A percentile compares a stretch with the other conserved stretches of the same genome.
Evolutionary conservation across 2,797 vertebrate genomes (phyloP).

Genomic region (Enteromius trimaculatus): DNA sequence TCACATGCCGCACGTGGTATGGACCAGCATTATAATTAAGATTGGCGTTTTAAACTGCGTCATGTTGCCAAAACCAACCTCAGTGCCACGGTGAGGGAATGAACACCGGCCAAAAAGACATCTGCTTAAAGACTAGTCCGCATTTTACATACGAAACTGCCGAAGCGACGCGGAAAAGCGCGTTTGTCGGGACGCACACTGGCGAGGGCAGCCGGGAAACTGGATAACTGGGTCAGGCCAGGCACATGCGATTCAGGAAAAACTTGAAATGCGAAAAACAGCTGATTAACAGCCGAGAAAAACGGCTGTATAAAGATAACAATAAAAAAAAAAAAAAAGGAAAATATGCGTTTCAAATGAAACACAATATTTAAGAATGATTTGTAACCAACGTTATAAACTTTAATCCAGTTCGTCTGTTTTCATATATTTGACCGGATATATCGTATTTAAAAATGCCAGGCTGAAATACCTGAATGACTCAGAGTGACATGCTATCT

Average conservation of each 20-base stretch:
- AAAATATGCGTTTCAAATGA: background rate
- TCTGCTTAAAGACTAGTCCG: background rate
- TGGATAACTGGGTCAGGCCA: slow-evolving; percentile 77
- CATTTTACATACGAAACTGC: slow-evolving; percentile 1
- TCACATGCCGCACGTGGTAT: slow-evolving; percentile 57
- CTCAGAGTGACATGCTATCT: slow-evolving; percentile 54
- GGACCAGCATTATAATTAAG: slow-evolving; percentile 63
- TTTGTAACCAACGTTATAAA: background rate
- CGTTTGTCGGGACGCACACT: slow-evolving; percentile 30
- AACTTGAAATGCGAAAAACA: background rate
- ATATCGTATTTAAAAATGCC: background rate
- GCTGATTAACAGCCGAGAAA: background rate
- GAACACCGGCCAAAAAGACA: background rate
- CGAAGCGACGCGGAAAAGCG: slow-evolving; percentile 1
- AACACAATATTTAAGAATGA: too few species aligned
- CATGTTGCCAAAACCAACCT: slow-evolving; percentile 59
- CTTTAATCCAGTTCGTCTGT: background rate
- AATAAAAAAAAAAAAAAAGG: background rate
- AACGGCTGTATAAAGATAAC: background rate
- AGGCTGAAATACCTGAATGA: slow-evolving; percentile 50
- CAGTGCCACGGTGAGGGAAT: background rate
- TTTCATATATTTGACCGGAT: background rate
- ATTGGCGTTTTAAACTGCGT: slow-evolving; percentile 66
- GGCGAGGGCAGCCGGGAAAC: slow-evolving; percentile 52
- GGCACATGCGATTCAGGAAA: slow-evolving; percentile 48